phyloP scores from a whole-genome alignment of 2,797 vertebrate genomes.

The Atherinosoma microstoma region DNA sequence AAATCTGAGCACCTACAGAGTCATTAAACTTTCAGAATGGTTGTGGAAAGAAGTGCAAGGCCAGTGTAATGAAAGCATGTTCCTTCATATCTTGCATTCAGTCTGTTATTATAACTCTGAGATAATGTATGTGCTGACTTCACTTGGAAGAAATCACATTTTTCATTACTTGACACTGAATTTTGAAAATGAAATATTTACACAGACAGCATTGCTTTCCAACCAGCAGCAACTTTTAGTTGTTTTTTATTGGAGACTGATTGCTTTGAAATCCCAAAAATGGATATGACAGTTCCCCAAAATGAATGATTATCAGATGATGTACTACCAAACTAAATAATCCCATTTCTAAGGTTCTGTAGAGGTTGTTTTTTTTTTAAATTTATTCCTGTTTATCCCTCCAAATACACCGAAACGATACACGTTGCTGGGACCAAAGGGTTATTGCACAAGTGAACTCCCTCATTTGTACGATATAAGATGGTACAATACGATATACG shows the following conservation, averaged over 20 bases:
- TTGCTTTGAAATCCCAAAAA: neutral
- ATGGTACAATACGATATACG: too few species aligned
- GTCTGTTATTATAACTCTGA: slow-evolving; percentile 29
- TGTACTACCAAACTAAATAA: neutral
- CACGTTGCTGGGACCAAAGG: too few species aligned
- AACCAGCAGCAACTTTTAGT: too few species aligned
- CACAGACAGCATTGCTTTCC: too few species aligned
- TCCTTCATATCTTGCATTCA: slow-evolving; percentile 4
- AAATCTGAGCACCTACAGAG: slow-evolving; percentile 36
- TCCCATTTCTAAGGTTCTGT: too few species aligned
- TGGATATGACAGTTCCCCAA: neutral
- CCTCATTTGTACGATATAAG: too few species aligned
- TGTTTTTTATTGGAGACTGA: too few species aligned
- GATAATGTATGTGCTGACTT: slow-evolving; percentile 12
- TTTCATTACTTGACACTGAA: slow-evolving; percentile 32
- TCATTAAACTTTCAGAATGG: slow-evolving; percentile 49
- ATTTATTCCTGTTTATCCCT: too few species aligned
- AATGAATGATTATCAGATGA: neutral
- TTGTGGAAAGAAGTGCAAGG: slow-evolving; percentile 32
- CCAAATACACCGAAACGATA: too few species aligned
- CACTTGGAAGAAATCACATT: slow-evolving; percentile 13
- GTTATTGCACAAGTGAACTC: too few species aligned
- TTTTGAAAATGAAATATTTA: slow-evolving; percentile 42
- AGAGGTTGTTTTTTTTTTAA: too few species aligned
- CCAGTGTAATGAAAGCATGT: slow-evolving; percentile 39